Evolutionary conservation across 2,797 vertebrate species (phyloP), one percentile per base, ranked within the genome.

Genomic region (Pseudochaenichthys georgianus): DNA sequence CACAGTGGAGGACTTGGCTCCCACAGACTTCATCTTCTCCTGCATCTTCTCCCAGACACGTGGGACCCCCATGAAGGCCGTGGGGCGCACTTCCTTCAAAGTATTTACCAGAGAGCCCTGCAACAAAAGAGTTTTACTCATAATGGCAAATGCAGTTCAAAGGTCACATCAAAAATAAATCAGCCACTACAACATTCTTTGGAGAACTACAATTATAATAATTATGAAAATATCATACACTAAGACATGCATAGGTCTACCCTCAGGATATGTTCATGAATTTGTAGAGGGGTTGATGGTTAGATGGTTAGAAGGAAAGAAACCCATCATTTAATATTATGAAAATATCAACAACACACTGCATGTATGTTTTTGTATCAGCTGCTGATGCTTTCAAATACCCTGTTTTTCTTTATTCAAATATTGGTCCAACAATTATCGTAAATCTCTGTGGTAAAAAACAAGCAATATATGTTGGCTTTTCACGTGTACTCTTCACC

Each of bases 1-100:
- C 43, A 99, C 62, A 0, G 93, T 70, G 0, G 97, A 97, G 0
- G 96, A 97, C 75, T 95, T 97, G 13, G 95, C 86, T 0, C 94
- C 91, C 0, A 90, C 23, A 0, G 95, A 92, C 82, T 95, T 97
- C 94, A 99, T 96, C 75, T 92, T 97, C 75, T 98, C 97, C 61
- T 98, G 96, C 93, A 99, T 97, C 93, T 99, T 99, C 80, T 99
- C 98, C 98, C 98, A 99, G 58, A 99, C 95, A 0, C 96, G 96
- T 0, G 98, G 98, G 42, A 99, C 97, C 3, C 96, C 98, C 94
- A 99, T 55, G 84, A 99, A 99, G 1, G 92, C 91, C 0, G 98
- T 99, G 15, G 98, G 98, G 38, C 94, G 96, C 60, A 96, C 96
- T 31, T 99, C 97, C 81, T 92, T 93, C 86, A 99, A 61, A 0